Evolutionary conservation across 2,797 vertebrate species (phyloP), one percentile per base, ranked within the genome.

Genomic region (Ctenopoma kingsleyae): DNA sequence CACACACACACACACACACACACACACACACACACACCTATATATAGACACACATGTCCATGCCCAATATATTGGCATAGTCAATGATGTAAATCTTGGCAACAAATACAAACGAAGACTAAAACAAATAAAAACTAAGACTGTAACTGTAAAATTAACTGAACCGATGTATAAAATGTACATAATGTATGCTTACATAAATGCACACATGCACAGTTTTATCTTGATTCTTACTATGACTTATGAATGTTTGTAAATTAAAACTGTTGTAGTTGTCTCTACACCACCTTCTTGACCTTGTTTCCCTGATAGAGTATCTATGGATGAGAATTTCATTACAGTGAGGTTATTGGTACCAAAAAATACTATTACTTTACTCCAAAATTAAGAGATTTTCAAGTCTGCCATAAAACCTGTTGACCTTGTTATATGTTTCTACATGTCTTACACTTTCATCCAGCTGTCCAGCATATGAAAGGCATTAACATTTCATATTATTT

Each of bases 221-320:
- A 5, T 10, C 46, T 40, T 56, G 5, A 5, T 53, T 41, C 23
- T 41, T 1, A 5, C 4, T 30, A 6, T 56, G 4, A 12, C 47
- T 22, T 27, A 36, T 50, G n/a, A 60, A 61, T 52, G 20, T 59
- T 16, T 54, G 32, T 63, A 56, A 62, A 73, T 69, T 30, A 30
- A 65, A 51, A 71, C 70, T 73, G 68, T 58, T 78, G 58, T 10
- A 40, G 65, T 32, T 15, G 36, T 68, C 56, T 44, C 46, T 27
- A 41, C 22, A 22, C n/a, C 55, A 38, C 52, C 76, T 68, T 78
- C 63, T 54, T 66, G 13, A 32, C 46, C 32, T 15, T 23, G 4
- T 58, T 68, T 72, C 41, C 27, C 40, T 55, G 62, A 83, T 82
- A 62, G 71, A 61, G 7, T 41, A 11, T 61, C 49, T 19, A 23